Evolutionary conservation across 1,140 invertebrate species (phyloP), one percentile per base, ranked within the genome.

Genomic region (Chionoecetes opilio): DNA sequence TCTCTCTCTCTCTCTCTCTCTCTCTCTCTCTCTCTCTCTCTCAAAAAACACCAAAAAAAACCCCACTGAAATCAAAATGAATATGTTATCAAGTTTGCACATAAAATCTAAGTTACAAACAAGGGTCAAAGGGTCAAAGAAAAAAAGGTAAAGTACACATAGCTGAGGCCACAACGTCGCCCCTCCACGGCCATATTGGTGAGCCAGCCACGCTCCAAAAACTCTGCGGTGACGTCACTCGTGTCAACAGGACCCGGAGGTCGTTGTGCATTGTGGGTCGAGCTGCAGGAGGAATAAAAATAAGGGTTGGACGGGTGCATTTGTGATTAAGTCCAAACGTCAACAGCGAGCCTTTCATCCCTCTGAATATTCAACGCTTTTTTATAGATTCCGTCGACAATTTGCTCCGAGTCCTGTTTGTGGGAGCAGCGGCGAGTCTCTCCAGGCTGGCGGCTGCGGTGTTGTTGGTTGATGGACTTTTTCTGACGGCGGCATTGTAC

Each of bases 371-470:
- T 75, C 63, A 75, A 75, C 63, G 63, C 63, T 75, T 75, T 75
- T 75, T 75, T 75, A 75, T 75, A 75, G 63, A 75, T 75, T 75
- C 63, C 63, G 63, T 75, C 63, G 63, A 75, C 63, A 75, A 75
- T 75, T 75, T 75, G 63, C 63, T 75, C 63, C 21, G 63, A 75
- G 63, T n/a, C 63, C 21, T 75, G 63, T 75, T 75, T 75, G 63
- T 75, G 63, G 63, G 63, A 75, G 63, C 63, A 75, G 63, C 63
- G 63, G 63, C 63, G 63, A n/a, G 63, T n/a, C 63, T 75, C 63
- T 75, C 63, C 21, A 75, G 63, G 63, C 63, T 75, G 21, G 63
- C 63, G 63, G 63, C 21, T n/a, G 8, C n/a, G 63, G 63, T 26
- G 63, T 75, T 75, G 63, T 75, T 75, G 26, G 63, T 26, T 26